Evolutionary conservation across 64 coral and sea anemone genomes (phyloP).

Genomic region (Pachyseris speciosa): DNA sequence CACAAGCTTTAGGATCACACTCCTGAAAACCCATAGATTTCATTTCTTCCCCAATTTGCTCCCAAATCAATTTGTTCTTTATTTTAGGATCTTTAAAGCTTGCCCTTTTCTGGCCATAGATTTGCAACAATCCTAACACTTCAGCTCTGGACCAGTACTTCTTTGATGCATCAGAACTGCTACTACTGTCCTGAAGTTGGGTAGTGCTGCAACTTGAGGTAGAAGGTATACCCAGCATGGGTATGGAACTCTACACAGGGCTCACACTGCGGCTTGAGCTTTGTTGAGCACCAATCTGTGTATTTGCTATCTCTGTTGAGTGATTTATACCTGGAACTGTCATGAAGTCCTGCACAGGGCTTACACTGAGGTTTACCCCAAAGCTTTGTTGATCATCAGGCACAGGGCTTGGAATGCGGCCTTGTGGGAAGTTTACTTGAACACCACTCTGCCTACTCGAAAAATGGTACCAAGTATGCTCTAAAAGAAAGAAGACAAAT

Average conservation of each 20-base stretch:
- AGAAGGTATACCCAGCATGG: too few species aligned
- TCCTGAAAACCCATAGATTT: background rate
- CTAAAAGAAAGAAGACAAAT: too few species aligned
- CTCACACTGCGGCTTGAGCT: background rate
- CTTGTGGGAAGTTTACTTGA: too few species aligned
- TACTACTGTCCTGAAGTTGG: background rate
- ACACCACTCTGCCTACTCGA: too few species aligned
- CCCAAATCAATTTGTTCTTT: background rate
- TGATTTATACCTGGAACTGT: too few species aligned
- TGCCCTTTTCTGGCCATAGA: background rate
- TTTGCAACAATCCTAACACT: background rate
- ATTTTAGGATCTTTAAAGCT: conserved; percentile 5
- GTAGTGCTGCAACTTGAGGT: background rate
- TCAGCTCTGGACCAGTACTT: background rate
- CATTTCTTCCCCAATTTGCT: background rate
- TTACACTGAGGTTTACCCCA: background rate
- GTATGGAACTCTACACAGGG: background rate
- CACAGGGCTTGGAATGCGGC: background rate
- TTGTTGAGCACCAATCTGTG: background rate
- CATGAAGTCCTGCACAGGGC: background rate
- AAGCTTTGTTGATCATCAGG: background rate
- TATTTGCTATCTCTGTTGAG: too few species aligned
- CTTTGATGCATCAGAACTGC: background rate
- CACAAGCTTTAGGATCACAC: background rate
- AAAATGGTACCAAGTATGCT: too few species aligned